These are phyloP conservation scores for Aleiodes sp. DNA, from an alignment of 1,140 invertebrate species.

Conservation along the genomic window DNA sequence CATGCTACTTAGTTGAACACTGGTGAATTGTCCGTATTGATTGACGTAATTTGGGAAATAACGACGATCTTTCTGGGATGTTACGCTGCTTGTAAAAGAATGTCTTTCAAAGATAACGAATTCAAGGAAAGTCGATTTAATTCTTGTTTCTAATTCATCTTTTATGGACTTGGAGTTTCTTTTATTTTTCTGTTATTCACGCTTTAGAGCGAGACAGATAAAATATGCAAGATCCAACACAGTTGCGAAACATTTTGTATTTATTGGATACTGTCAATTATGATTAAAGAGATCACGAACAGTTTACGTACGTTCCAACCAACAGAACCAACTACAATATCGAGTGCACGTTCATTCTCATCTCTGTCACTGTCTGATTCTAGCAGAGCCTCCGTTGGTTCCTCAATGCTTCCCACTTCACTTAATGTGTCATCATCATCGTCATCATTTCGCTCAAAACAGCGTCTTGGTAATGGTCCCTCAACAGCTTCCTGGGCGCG, in stretches of 20 bases:
- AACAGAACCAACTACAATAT: slow-evolving; percentile 69
- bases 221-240: background rate
- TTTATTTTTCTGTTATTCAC: too few species aligned
- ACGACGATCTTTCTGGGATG: too few species aligned
- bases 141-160: too few species aligned
- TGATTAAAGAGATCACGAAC: background rate
- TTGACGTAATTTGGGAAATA: too few species aligned
- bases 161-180: too few species aligned
- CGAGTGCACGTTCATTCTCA: slow-evolving; percentile 62
- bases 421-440: slow-evolving; percentile 51
- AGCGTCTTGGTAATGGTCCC: slow-evolving; percentile 47
- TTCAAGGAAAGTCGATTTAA: too few species aligned
- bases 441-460: slow-evolving; percentile 50
- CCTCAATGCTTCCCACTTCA: slow-evolving; percentile 51
- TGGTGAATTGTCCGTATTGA: too few species aligned
- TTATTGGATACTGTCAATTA: background rate
- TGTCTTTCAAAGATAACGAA: too few species aligned
- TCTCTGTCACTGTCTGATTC: slow-evolving; percentile 68
- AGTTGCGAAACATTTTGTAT: background rate
- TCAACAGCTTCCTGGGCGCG: slow-evolving; percentile 50
- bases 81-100: too few species aligned
- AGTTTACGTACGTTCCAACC: slow-evolving; percentile 78
- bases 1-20: too few species aligned
- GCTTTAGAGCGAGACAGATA: too few species aligned
- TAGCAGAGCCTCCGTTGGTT: slow-evolving; percentile 54